phyloP scores from a whole-genome alignment of 2,888 invertebrate species.

The Eurois occulta region DNA sequence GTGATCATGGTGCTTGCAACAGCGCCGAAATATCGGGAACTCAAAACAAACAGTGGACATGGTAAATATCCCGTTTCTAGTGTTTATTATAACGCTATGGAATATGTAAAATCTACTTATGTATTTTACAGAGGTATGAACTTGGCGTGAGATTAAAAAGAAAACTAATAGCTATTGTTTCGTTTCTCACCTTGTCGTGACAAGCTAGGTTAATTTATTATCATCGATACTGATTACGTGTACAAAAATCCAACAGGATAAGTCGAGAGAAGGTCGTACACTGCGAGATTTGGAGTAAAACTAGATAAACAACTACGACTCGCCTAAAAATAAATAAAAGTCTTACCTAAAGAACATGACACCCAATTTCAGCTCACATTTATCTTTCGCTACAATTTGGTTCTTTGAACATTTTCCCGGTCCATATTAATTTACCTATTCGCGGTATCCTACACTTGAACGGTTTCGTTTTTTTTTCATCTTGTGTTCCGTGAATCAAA shows the following conservation, averaged over 20 bases:
- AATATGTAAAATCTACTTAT: not conserved
- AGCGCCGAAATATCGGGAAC: too few relatives aligned
- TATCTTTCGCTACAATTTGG: conserved; percentile 28
- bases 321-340: conserved; percentile 18
- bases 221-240: not conserved
- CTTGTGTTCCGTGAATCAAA: conserved; percentile 35
- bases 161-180: not conserved
- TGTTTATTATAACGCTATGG: too few relatives aligned
- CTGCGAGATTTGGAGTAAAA: not conserved
- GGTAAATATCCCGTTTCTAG: too few relatives aligned
- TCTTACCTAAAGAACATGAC: conserved; percentile 13
- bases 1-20: too few relatives aligned
- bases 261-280: not conserved
- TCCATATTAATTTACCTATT: conserved; percentile 53
- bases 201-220: not conserved
- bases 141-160: not conserved
- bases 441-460: conserved; percentile 36
- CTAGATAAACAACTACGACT: not conserved
- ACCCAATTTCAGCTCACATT: conserved; percentile 24
- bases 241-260: not conserved
- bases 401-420: conserved; percentile 35
- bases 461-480: conserved; percentile 47
- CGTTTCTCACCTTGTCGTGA: not conserved
- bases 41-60: too few relatives aligned
- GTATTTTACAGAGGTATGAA: not conserved